Evolutionary conservation across 92 coral and sea anemone genomes (phyloP).

Genomic region (Metridium senile): DNA sequence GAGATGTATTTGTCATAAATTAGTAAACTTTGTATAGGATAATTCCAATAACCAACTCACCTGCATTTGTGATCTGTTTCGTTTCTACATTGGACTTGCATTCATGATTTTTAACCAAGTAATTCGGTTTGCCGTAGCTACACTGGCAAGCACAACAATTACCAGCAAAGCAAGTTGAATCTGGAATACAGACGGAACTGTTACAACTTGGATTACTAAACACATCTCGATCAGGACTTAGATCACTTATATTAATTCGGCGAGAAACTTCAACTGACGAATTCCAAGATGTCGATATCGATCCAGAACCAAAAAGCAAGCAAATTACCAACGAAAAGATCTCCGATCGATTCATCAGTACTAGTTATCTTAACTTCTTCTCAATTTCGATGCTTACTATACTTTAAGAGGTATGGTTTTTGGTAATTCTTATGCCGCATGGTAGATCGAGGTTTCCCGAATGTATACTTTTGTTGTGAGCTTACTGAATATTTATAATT

Average conservation of each 20-base stretch:
- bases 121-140: neutral
- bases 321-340: neutral
- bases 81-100: neutral
- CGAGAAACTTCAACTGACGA: slow-evolving; percentile 1
- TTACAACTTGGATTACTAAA: slow-evolving; percentile 13
- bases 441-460: too few relatives aligned
- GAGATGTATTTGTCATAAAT: too few relatives aligned
- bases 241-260: neutral
- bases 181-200: neutral
- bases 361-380: neutral
- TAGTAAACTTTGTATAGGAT: too few relatives aligned
- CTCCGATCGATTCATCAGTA: neutral
- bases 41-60: neutral
- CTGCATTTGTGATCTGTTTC: neutral
- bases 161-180: slow-evolving; percentile 6
- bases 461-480: neutral
- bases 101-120: neutral
- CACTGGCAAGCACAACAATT: slow-evolving; percentile 12
- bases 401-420: too few relatives aligned
- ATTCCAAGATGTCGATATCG: neutral
- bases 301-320: neutral
- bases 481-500: neutral
- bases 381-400: neutral
- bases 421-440: neutral
- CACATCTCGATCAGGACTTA: neutral